Conservation (phyloP, 2,113 vertebrate genomes). For the Etia nguti region DNA sequence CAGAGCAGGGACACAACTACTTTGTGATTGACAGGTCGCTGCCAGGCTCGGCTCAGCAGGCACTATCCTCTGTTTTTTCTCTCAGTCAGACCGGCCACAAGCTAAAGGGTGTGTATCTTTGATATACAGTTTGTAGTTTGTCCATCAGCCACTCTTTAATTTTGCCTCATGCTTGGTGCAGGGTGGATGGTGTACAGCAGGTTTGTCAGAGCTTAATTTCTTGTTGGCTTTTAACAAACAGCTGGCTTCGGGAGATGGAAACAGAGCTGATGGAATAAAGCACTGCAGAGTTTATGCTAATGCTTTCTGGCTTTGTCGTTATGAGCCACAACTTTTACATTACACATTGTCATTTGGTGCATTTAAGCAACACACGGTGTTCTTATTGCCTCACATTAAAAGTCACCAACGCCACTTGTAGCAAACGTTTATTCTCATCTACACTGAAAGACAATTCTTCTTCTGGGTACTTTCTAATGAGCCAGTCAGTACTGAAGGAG, state of each 20-base stretch:
- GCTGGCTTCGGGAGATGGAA: neutral
- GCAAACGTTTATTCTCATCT: neutral
- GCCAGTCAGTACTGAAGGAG: neutral
- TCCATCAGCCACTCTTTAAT: neutral
- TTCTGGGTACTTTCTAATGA: neutral
- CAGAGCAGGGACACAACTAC: neutral
- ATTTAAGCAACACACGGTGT: neutral
- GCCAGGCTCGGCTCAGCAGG: neutral
- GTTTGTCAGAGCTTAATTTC: neutral
- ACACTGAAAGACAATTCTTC: neutral
- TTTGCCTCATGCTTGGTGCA: neutral
- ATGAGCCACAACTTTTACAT: neutral
- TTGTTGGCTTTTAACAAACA: neutral
- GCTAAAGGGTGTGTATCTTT: accelerated
- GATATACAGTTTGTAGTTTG: neutral
- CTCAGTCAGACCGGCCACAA: accelerated
- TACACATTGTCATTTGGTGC: neutral
- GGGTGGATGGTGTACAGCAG: neutral
- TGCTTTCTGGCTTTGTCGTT: neutral
- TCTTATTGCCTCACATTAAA: neutral
- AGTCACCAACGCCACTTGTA: neutral
- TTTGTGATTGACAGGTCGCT: accelerated
- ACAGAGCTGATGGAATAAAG: neutral
- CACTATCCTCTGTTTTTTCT: neutral
- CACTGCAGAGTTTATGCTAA: neutral